Conservation (phyloP, 2,113 vertebrate genomes). For the Megatriorchis doriae region DNA sequence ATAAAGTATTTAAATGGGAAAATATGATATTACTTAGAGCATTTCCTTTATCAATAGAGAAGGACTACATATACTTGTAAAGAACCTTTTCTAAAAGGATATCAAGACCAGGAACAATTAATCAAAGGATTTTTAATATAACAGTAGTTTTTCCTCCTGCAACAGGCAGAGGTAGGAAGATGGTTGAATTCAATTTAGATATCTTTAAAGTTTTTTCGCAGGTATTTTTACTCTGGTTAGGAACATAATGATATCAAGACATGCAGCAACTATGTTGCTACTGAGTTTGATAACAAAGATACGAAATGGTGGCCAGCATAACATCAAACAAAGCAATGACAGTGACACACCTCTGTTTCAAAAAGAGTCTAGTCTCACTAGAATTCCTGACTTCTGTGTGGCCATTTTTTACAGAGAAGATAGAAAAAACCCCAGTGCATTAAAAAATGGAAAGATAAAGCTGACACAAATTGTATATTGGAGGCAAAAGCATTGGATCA, state of each 20-base stretch:
- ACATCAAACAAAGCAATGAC: neutral
- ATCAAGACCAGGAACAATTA: neutral
- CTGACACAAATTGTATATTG: neutral
- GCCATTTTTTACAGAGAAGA: neutral
- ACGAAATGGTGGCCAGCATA: neutral
- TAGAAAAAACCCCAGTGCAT: neutral
- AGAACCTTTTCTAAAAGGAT: neutral
- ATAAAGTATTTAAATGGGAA: neutral
- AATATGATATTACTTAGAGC: neutral
- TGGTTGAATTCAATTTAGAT: neutral
- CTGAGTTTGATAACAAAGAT: neutral
- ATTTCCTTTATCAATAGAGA: neutral
- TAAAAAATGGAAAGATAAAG: neutral
- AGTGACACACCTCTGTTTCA: neutral
- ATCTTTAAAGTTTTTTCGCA: neutral
- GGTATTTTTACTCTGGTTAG: neutral
- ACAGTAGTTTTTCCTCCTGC: neutral
- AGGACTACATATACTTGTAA: neutral
- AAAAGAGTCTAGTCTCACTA: neutral
- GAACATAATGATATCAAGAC: neutral
- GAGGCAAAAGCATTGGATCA: neutral
- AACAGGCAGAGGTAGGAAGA: neutral
- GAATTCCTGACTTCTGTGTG: neutral
- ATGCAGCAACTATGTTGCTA: neutral
- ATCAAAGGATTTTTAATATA: neutral